Base-by-base conservation (phyloP, 1,140 invertebrate species). In the Pachypeltis micranthus region DNA sequence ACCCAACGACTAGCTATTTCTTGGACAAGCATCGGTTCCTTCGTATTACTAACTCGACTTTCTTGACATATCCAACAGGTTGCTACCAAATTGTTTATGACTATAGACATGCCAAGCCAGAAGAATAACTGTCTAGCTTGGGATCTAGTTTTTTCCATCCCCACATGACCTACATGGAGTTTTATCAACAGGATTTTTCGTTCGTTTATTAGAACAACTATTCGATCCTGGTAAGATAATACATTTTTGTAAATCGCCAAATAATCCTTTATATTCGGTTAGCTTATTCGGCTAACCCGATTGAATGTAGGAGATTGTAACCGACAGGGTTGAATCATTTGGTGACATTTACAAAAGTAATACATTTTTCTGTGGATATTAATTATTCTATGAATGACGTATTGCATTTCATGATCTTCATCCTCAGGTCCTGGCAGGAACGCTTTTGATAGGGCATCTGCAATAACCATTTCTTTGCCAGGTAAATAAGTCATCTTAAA, bases 131-230 rank as follows among this genome's bases (percentile, higher is more conserved):
- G 69, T 64, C 71, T 68, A 24, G 76, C 74, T 61, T 68, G 64
- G 26, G 62, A 57, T 64, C 72, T 70, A 58, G 68, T 72, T 66
- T 74, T 74, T 54, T 73, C 73, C 61, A 73, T 69, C 1, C 78
- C 78, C 58, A 77, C 31, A 69, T 81, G 77, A 19, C 69, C 67
- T 63, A 73, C 70, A 68, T 79, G 77, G 44, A 78, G 62, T 31
- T 66, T 63, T 19, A 70, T 56, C 39, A 77, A 67, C 56, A 76
- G 74, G 47, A 70, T 62, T 55, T 67, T 63, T 64, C 74, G 60
- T 56, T 74, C 60, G 54, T 55, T 65, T 27, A 61, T 61, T 14
- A 75, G 76, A 28, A 79, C 73, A 10, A 78, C 67, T 12, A 76
- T 59, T 34, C 67, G 25, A 57, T 70, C 54, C 55, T 66, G 66